Percentiles rank a stretch among this genome's conserved stretches.
phyloP scores from a whole-genome alignment of 92 coral and sea anemone genomes.

The Siderastrea radians region DNA sequence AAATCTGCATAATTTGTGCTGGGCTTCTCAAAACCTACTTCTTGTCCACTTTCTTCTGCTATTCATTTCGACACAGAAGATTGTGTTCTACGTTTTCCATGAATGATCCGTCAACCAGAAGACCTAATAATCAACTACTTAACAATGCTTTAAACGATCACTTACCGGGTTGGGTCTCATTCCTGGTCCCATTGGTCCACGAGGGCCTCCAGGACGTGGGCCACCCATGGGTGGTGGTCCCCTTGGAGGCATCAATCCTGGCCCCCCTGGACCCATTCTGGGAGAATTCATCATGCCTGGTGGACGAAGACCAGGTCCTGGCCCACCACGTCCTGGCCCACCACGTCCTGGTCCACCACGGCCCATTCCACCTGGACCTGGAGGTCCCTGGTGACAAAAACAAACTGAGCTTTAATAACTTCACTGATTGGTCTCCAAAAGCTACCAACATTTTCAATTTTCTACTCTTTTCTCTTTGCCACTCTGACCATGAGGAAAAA shows the following conservation, averaged over 20 bases:
- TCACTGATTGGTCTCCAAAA: too few relatives aligned
- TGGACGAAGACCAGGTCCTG: conserved; percentile 36
- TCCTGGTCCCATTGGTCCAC: conserved; percentile 64
- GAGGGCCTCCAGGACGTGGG: conserved; percentile 66
- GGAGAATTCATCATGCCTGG: conserved; percentile 51
- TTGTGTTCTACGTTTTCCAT: background rate
- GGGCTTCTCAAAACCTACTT: too few relatives aligned
- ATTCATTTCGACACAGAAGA: background rate
- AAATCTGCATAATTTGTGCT: too few relatives aligned
- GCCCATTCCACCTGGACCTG: conserved; percentile 73
- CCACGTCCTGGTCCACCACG: conserved; percentile 41
- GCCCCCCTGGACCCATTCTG: conserved; percentile 51
- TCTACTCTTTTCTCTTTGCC: too few relatives aligned
- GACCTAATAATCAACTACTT: background rate
- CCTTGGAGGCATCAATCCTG: conserved; percentile 68
- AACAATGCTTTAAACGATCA: background rate
- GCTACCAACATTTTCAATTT: too few relatives aligned
- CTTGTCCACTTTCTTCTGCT: background rate
- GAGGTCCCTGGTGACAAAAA: conserved; percentile 33
- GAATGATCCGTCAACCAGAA: background rate
- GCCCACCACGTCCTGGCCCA: conserved; percentile 44
- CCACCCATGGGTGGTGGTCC: conserved; percentile 70
- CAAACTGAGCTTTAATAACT: too few relatives aligned
- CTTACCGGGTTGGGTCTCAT: conserved; percentile 44
- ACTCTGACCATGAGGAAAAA: too few relatives aligned